Percentiles rank a stretch among this genome's conserved stretches.
Evolutionary conservation across 2,888 invertebrate genomes (phyloP).

Genomic region (Gnatocerus cornutus): DNA sequence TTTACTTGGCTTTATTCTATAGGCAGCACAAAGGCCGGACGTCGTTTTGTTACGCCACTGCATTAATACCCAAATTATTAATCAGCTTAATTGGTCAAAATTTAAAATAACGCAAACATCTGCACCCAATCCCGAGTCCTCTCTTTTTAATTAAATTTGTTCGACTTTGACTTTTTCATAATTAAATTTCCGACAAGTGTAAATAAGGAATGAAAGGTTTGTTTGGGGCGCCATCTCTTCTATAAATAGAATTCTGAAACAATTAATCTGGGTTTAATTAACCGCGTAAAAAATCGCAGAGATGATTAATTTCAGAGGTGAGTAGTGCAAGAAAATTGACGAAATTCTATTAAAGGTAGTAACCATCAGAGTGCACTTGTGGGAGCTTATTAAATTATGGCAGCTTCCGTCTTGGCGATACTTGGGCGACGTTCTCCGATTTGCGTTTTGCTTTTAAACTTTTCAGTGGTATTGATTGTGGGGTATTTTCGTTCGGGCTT

Average conservation of each 20-base stretch:
- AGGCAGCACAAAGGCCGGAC: slow-evolving; percentile 19
- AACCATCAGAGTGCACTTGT: slow-evolving; percentile 12
- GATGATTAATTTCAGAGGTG: slow-evolving; percentile 21
- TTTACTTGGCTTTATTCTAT: slow-evolving; percentile 29
- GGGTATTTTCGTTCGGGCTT: slow-evolving; percentile 28
- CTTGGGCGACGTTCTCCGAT: slow-evolving; percentile 17
- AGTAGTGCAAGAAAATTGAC: slow-evolving; percentile 21
- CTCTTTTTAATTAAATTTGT: slow-evolving; percentile 33
- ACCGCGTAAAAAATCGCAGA: slow-evolving; percentile 17
- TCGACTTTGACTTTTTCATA: slow-evolving; percentile 16
- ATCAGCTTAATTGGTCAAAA: slow-evolving; percentile 30
- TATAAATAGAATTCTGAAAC: slow-evolving; percentile 18
- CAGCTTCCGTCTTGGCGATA: slow-evolving; percentile 17
- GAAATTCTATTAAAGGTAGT: slow-evolving; percentile 1
- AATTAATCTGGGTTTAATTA: slow-evolving; percentile 38
- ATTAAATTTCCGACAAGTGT: slow-evolving; percentile 8
- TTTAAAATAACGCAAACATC: slow-evolving; percentile 29
- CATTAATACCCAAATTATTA: slow-evolving; percentile 42
- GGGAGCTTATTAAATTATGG: slow-evolving; percentile 18
- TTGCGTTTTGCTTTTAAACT: slow-evolving; percentile 36
- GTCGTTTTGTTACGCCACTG: slow-evolving; percentile 32
- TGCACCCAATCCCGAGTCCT: background rate
- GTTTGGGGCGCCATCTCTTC: slow-evolving; percentile 6
- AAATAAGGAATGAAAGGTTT: slow-evolving; percentile 8
- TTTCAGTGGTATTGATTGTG: slow-evolving; percentile 32